Evolutionary conservation across 2,113 vertebrate species (phyloP), one percentile per base, ranked within the genome.

Genomic region (Motacilla alba): DNA sequence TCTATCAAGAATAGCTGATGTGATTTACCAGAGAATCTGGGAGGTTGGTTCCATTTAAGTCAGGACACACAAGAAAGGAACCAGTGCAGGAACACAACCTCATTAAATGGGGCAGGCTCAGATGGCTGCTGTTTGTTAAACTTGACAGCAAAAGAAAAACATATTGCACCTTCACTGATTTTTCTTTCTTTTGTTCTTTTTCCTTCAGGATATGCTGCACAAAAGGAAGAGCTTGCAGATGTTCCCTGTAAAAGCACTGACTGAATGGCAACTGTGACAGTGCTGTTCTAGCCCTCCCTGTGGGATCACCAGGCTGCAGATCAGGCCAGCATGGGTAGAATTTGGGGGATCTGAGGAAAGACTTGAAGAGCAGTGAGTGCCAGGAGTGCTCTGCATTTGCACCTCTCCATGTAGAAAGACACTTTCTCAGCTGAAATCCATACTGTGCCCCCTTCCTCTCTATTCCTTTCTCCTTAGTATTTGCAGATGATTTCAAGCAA

Each of bases 401-500:
- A 93, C 88, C 88, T 92, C 92, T 64, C 64, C 41, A 27, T 10
- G 44, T 43, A 52, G 79, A 81, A 90, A 87, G 84, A 56, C 21
- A 28, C 31, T 62, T 90, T 81, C 70, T 89, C 81, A 73, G 59
- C 49, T 83, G 66, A 83, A 95, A 91, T 80, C 30, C 33, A 30
- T 5, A 35, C 49, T 31, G 17, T 46, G 50, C 30, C 30, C 87
- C 69, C 28, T 76, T 84, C 46, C 50, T 89, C 77, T 69, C 27
- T 79, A 43, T 17, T 86, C 52, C 47, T 50, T 93, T 93, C 83
- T 91, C 68, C 20, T 80, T 28, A 80, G 78, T 11, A 46, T 90
- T 80, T 90, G 87, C 59, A 77, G 92, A 90, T 80, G 59, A 96
- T 66, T 96, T 95, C 76, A 92, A 94, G 79, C 58, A 90, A 89